Conservation (phyloP, 2,113 vertebrate genomes). For the Corythornis vintsioides region DNA sequence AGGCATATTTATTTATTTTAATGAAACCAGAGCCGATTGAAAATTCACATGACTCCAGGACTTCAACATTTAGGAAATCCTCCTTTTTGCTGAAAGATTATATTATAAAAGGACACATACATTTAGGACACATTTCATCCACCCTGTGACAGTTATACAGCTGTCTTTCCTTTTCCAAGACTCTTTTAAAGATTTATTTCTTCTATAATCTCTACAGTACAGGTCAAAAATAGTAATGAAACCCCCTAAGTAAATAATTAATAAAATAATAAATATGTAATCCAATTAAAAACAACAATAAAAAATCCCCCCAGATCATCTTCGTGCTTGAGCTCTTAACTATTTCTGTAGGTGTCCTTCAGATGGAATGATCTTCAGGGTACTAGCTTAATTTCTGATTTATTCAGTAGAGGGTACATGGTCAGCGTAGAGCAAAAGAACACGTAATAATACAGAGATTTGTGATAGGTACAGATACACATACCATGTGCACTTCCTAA, state of each 20-base stretch:
- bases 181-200: slow-evolving; percentile 26
- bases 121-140: background rate
- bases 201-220: background rate
- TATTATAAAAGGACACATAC: background rate
- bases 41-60: background rate
- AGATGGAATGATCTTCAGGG: slow-evolving; percentile 22
- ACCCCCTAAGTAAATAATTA: background rate
- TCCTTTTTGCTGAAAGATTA: background rate
- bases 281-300: slow-evolving; percentile 25
- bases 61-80: background rate
- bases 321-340: background rate
- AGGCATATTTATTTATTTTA: background rate
- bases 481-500: background rate
- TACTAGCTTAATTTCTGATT: background rate
- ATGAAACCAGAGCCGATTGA: background rate
- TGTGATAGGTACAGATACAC: background rate
- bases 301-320: background rate
- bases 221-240: slow-evolving; percentile 27
- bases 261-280: slow-evolving; percentile 39
- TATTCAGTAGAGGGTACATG: background rate
- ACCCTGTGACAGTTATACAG: background rate
- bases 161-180: background rate
- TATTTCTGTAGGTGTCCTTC: slow-evolving; percentile 32
- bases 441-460: background rate
- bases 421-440: background rate